A percentile compares a stretch with the other conserved stretches of the same genome.
These are phyloP conservation scores for Tangara arthus DNA, from an alignment of 2,797 vertebrate genomes.

Conservation along the genomic window DNA sequence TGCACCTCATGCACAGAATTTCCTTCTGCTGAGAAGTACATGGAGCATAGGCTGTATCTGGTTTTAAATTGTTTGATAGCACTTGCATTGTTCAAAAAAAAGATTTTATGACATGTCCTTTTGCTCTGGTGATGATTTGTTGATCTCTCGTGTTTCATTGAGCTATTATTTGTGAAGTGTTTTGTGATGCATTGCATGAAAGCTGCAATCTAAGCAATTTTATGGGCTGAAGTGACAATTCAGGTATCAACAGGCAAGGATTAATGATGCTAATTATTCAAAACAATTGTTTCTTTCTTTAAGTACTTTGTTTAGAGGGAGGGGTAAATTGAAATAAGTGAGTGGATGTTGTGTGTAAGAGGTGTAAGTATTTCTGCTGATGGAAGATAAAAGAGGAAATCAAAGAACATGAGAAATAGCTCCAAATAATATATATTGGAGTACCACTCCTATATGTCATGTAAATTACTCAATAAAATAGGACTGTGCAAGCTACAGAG, in stretches of 20 bases:
- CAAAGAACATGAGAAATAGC: not conserved
- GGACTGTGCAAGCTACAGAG: not conserved
- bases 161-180: constrained; percentile 53
- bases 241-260: constrained; percentile 37
- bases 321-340: not conserved
- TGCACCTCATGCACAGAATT: constrained; percentile 1
- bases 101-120: constrained; percentile 43
- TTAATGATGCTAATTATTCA: constrained; percentile 60
- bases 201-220: constrained; percentile 20
- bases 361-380: not conserved
- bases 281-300: constrained; percentile 13
- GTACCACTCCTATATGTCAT: not conserved
- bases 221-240: constrained; percentile 26
- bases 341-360: not conserved
- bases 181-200: constrained; percentile 22
- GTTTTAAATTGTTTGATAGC: constrained; percentile 12
- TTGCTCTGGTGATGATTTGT: constrained; percentile 54
- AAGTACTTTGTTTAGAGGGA: not conserved
- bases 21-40: not conserved
- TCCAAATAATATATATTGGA: not conserved
- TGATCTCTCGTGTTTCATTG: constrained; percentile 38
- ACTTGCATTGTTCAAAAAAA: not conserved
- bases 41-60: not conserved
- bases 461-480: constrained; percentile 27
- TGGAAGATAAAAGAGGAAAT: not conserved